A percentile compares a stretch with the other conserved stretches of the same genome.
Evolutionary conservation across 2,113 vertebrate species (phyloP).

Genomic region (Aspidoscelis tigris): DNA sequence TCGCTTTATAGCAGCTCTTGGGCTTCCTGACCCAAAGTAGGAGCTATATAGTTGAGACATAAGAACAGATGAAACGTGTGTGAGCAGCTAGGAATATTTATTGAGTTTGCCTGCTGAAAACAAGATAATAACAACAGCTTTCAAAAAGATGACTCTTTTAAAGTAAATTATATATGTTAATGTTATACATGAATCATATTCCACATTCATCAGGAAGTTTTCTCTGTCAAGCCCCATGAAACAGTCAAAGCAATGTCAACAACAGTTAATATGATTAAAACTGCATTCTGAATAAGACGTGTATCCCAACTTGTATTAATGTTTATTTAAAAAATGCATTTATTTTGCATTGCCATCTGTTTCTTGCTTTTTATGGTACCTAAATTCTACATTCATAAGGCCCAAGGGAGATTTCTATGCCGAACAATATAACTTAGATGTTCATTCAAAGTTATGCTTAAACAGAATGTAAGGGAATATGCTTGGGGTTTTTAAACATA

Average conservation of each 20-base stretch:
- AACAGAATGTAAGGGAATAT: constrained; percentile 54
- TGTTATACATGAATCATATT: constrained; percentile 63
- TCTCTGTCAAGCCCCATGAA: constrained; percentile 58
- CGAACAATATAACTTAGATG: constrained; percentile 58
- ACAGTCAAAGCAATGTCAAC: constrained; percentile 72
- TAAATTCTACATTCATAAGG: constrained; percentile 64
- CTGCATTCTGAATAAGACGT: constrained; percentile 72
- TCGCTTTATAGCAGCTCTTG: no score
- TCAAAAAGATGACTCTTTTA: constrained; percentile 65
- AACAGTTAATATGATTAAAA: constrained; percentile 79
- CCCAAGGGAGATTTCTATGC: constrained; percentile 70
- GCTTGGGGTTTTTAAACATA: constrained; percentile 59
- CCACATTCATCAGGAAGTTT: constrained; percentile 65
- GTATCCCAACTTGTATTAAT: constrained; percentile 74
- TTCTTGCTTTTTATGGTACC: constrained; percentile 67
- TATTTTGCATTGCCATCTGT: constrained; percentile 73
- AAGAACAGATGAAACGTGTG: constrained; percentile 62
- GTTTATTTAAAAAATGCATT: constrained; percentile 77
- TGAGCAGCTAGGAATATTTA: constrained; percentile 75
- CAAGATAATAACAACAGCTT: constrained; percentile 60
- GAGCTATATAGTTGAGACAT: background rate
- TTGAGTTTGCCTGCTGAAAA: constrained; percentile 63
- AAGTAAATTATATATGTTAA: constrained; percentile 72
- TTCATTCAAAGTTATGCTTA: constrained; percentile 70
- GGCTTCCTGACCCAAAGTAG: no score